A percentile compares a stretch with the other conserved stretches of the same genome.
Conservation (phyloP, 2,113 vertebrate genomes). For the Ophthalmolycus amberensis region DNA sequence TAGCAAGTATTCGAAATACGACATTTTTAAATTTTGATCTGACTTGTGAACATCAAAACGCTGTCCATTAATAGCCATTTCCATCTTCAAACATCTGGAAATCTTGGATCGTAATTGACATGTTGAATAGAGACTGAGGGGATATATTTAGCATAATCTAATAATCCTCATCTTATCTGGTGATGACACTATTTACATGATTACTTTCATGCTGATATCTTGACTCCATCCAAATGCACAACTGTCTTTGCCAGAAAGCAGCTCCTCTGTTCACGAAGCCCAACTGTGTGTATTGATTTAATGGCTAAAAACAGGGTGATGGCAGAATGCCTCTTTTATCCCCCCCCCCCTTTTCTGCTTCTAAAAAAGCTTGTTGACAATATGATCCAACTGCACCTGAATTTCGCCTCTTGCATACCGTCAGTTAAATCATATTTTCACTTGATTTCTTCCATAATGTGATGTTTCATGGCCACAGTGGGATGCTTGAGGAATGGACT, state of each 20-base stretch:
- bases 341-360: slow-evolving; percentile 30
- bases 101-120: slow-evolving; percentile 38
- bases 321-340: slow-evolving; percentile 51
- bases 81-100: slow-evolving; percentile 18
- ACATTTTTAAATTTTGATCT: slow-evolving; percentile 1
- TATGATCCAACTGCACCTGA: slow-evolving; percentile 34
- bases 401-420: background rate
- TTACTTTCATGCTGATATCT: slow-evolving; percentile 46
- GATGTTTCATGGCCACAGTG: slow-evolving; percentile 38
- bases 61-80: background rate
- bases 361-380: slow-evolving; percentile 19
- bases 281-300: slow-evolving; percentile 66
- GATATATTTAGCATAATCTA: slow-evolving; percentile 54
- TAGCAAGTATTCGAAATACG: background rate
- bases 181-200: slow-evolving; percentile 57
- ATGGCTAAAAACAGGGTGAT: slow-evolving; percentile 62
- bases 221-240: slow-evolving; percentile 46
- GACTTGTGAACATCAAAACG: slow-evolving; percentile 9
- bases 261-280: slow-evolving; percentile 49
- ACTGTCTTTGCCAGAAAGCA: slow-evolving; percentile 41
- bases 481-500: slow-evolving; percentile 38
- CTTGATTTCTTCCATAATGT: slow-evolving; percentile 35
- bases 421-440: slow-evolving; percentile 20
- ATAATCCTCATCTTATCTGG: slow-evolving; percentile 55
- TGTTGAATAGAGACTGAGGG: slow-evolving; percentile 25